Evolutionary conservation across 92 coral and sea anemone genomes (phyloP).

Genomic region (Epizoanthus illoricatus): DNA sequence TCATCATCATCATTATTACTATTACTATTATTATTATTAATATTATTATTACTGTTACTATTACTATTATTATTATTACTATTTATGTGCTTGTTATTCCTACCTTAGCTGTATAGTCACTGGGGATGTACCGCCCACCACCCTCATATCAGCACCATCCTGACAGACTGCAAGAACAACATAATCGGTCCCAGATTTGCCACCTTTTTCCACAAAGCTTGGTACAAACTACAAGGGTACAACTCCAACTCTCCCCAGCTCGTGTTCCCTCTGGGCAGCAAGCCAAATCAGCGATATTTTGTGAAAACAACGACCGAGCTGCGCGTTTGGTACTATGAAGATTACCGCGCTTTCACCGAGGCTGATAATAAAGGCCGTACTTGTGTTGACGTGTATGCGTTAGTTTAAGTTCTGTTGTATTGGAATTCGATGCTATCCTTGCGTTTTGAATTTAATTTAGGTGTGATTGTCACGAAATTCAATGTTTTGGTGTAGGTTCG

Average conservation of each 20-base stretch:
- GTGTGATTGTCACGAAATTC: too few relatives aligned
- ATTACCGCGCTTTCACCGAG: neutral
- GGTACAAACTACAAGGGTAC: neutral
- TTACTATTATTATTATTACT: too few relatives aligned
- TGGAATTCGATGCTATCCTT: too few relatives aligned
- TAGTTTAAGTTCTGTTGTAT: neutral
- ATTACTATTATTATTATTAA: too few relatives aligned
- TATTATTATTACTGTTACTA: too few relatives aligned
- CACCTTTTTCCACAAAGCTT: neutral
- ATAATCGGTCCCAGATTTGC: neutral
- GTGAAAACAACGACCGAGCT: neutral
- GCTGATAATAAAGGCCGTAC: neutral
- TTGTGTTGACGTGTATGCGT: neutral
- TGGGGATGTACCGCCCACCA: neutral
- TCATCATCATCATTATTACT: too few relatives aligned
- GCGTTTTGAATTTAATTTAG: too few relatives aligned
- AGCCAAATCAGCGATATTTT: neutral
- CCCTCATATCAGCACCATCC: neutral
- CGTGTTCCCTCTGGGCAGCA: neutral
- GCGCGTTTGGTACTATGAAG: conserved; percentile 5
- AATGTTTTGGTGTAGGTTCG: too few relatives aligned
- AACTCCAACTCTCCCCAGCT: neutral
- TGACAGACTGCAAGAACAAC: conserved; percentile 14
- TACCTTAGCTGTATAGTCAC: neutral
- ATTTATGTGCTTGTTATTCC: too few relatives aligned